Percentiles rank a stretch among this genome's conserved stretches.
These are phyloP conservation scores for Pempheris klunzingeri DNA, from an alignment of 2,797 vertebrate species.

Conservation along the genomic window DNA sequence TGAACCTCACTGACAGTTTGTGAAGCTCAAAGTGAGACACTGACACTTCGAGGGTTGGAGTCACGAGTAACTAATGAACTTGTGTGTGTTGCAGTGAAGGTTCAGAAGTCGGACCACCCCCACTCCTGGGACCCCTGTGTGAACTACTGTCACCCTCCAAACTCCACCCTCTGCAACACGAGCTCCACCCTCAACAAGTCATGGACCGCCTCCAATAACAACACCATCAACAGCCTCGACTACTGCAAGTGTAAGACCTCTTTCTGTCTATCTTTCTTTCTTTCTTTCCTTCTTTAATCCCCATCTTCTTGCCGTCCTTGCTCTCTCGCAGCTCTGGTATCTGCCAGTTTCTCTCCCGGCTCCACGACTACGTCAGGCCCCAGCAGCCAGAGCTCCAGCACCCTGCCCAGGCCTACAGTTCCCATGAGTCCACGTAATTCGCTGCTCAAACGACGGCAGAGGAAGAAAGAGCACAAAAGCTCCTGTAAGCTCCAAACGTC, in stretches of 20 bases:
- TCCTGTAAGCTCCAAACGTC: constrained; percentile 84
- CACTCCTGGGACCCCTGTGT: constrained; percentile 95
- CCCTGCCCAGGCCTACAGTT: constrained; percentile 89
- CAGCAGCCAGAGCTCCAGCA: constrained; percentile 92
- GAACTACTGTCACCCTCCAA: constrained; percentile 91
- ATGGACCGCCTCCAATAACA: constrained; percentile 89
- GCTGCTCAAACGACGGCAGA: constrained; percentile 91
- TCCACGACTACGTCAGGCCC: constrained; percentile 89
- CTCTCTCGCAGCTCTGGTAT: constrained; percentile 88
- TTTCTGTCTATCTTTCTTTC: no score
- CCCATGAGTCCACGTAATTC: constrained; percentile 96
- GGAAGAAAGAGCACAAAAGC: constrained; percentile 96
- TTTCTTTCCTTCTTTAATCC: not conserved
- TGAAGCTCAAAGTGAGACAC: no score
- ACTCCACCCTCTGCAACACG: constrained; percentile 88
- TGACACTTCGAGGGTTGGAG: no score
- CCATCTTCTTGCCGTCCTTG: not conserved
- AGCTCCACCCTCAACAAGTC: constrained; percentile 91
- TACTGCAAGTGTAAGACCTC: constrained; percentile 92
- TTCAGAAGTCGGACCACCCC: constrained; percentile 94
- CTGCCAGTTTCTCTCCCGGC: constrained; percentile 92
- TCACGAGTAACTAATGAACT: not conserved
- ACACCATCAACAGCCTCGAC: constrained; percentile 88
- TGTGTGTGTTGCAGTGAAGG: constrained; percentile 88
- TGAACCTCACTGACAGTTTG: no score